Evolutionary conservation across 2,888 invertebrate genomes (phyloP), one percentile per base, ranked within the genome.

Genomic region (Tenthredo amoena): DNA sequence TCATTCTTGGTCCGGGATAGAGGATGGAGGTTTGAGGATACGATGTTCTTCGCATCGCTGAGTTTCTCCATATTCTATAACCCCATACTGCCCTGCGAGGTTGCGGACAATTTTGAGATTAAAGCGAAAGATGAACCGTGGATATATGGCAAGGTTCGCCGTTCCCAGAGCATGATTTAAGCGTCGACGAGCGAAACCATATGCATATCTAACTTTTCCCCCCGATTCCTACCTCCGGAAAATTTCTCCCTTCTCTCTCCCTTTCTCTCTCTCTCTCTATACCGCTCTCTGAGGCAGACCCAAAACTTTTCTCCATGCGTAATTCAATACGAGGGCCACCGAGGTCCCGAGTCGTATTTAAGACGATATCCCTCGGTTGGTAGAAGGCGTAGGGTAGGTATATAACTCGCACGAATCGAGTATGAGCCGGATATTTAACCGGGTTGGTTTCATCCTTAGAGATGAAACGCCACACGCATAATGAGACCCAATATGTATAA

Each of bases 301-400:
- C 87, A 81, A 89, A 91, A 91, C 89, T 91, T 91, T 91, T 88
- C 88, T 88, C 88, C 91, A 87, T 89, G 89, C 89, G 91, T 89
- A 91, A 91, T 91, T 91, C 90, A 88, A 89, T 90, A 90, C 88
- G 89, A 88, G 88, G 90, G 89, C 88, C 62, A 26, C 85, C 43
- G 47, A 31, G 79, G 79, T 58, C 76, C n/a, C 62, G 85, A 65
- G 77, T 47, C 34, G 62, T 76, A 47, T 79, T 37, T 76, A 26
- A 85, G 79, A 79, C 55, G 79, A 40, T 79, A 79, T 79, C 62
- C 79, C 40, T 62, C 7, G 21, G 9, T 12, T 15, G 21, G n/a
- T 34, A 5, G 37, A 31, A 77, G 34, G 18, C 7, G 62, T 18
- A 72, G 72, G 72, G 47, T 47, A 47, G 47, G 47, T 47, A 37